These are phyloP conservation scores for Australoheros facetus DNA, from an alignment of 2,797 vertebrate genomes.

Conservation along the genomic window DNA sequence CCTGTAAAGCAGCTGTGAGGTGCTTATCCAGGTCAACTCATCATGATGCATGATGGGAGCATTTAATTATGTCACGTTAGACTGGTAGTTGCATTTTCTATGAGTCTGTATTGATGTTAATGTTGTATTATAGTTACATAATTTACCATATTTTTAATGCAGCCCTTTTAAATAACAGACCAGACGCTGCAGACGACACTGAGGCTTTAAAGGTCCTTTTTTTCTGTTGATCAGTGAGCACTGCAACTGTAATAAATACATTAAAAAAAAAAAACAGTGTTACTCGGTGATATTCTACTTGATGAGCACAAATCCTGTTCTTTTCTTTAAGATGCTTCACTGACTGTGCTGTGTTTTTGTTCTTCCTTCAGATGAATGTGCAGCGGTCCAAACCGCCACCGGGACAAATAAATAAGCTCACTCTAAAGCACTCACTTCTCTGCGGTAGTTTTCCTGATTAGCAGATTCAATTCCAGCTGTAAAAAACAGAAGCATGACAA, in stretches of 20 bases:
- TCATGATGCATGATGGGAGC: accelerated
- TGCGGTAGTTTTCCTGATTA: not conserved
- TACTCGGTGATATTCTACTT: no score
- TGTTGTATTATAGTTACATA: not conserved
- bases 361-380: not conserved
- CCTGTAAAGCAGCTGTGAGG: not conserved
- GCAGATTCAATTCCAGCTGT: not conserved
- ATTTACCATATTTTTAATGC: not conserved
- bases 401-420: not conserved
- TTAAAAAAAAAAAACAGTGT: no score
- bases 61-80: not conserved
- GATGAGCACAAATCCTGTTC: no score
- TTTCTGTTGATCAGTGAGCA: no score
- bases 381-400: no score
- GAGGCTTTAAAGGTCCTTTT: not conserved
- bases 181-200: not conserved
- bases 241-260: not conserved
- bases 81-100: not conserved
- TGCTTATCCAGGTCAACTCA: not conserved
- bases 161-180: not conserved
- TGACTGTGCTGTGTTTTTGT: not conserved
- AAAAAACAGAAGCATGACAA: not conserved
- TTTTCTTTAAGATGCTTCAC: not conserved
- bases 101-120: not conserved
- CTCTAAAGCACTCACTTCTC: not conserved